Conservation (phyloP, 2,888 invertebrate species). For the Sesia bembeciformis region DNA sequence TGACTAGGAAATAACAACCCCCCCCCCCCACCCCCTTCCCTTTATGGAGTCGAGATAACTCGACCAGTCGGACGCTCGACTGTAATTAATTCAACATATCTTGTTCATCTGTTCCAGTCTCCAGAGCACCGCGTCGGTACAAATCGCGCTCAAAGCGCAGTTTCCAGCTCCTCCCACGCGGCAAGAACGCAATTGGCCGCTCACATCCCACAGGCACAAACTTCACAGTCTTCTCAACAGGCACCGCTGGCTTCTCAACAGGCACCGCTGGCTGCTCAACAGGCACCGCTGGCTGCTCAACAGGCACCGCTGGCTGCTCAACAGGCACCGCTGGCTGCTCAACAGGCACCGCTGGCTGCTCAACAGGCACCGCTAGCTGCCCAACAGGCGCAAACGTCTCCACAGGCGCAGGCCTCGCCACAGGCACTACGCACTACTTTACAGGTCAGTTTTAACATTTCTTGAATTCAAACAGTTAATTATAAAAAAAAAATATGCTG, state of each 20-base stretch:
- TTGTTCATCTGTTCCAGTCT: slow-evolving; percentile 25
- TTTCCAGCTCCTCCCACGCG: slow-evolving; percentile 45
- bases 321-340: not conserved
- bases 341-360: not conserved
- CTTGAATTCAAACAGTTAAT: too few species aligned
- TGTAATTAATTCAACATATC: too few species aligned
- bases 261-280: not conserved
- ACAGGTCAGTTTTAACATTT: too few species aligned
- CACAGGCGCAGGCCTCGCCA: slow-evolving; percentile 8
- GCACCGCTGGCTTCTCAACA: not conserved
- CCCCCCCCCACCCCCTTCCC: too few species aligned
- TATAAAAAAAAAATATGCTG: too few species aligned
- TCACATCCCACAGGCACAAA: not conserved
- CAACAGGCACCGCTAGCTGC: not conserved
- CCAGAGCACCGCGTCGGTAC: slow-evolving; percentile 42
- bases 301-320: not conserved
- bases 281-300: not conserved
- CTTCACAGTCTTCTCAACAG: not conserved
- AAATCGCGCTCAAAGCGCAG: slow-evolving; percentile 23
- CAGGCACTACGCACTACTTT: slow-evolving; percentile 11
- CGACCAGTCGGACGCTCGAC: too few species aligned
- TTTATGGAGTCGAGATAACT: too few species aligned
- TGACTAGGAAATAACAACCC: too few species aligned
- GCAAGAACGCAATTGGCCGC: slow-evolving; percentile 39
- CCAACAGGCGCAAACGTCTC: slow-evolving; percentile 10